These are phyloP conservation scores for Podarcis lilfordi DNA, from an alignment of 2,797 vertebrate species.

Conservation along the genomic window DNA sequence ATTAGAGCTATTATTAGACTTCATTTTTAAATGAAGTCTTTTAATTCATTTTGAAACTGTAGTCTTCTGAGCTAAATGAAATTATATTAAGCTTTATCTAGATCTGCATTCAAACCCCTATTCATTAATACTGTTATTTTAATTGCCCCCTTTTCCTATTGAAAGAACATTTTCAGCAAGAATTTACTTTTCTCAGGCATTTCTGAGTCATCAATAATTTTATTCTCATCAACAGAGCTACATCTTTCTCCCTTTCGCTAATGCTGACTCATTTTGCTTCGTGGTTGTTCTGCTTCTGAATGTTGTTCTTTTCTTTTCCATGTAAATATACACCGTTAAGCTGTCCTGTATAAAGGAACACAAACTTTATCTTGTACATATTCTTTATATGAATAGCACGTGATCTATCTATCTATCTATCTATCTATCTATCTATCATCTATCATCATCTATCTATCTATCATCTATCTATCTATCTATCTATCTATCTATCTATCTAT, in stretches of 20 bases:
- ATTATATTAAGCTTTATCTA: background rate
- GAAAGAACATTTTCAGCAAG: constrained; percentile 1
- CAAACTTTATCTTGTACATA: background rate
- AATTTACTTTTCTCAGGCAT: constrained; percentile 24
- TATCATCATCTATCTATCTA: too few species aligned
- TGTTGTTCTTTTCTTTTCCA: background rate
- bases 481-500: too few species aligned
- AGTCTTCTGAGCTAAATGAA: background rate
- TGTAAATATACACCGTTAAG: constrained; percentile 17
- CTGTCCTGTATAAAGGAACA: background rate
- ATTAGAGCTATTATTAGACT: background rate
- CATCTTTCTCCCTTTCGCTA: background rate
- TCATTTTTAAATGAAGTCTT: background rate
- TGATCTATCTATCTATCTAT: too few species aligned
- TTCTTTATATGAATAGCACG: background rate
- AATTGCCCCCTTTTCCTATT: constrained; percentile 19
- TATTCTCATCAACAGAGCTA: constrained; percentile 20
- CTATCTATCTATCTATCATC: too few species aligned
- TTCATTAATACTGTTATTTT: constrained; percentile 18
- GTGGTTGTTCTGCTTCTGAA: background rate
- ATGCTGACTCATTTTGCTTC: constrained; percentile 26
- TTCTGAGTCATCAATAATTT: constrained; percentile 37
- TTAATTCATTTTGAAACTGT: background rate
- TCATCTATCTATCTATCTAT: too few species aligned
- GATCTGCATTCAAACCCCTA: background rate